Evolutionary conservation across 2,888 invertebrate species (phyloP), one percentile per base, ranked within the genome.

Genomic region (Catocala sponsa): DNA sequence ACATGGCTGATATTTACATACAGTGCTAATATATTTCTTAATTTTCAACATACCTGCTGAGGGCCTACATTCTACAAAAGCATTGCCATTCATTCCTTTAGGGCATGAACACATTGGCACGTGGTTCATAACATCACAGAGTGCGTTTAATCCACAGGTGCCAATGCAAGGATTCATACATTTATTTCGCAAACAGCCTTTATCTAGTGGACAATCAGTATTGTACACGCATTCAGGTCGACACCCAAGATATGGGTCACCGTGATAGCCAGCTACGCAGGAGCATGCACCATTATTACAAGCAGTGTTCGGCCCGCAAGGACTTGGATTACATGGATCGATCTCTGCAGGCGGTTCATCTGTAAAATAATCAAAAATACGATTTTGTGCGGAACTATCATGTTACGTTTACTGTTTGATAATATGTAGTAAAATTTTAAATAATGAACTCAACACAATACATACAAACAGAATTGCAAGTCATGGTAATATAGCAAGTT

Each of bases 121-220:
- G 79, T 97, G 97, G 73, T 97, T 96, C 74, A 96, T 95, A 2
- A 97, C 96, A 70, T 96, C 95, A 79, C 97, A 97, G 59, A 96
- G 91, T 7, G 97, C 97, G 81, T 96, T 96, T 63, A 95, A 81
- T 5, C 96, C 97, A 82, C 97, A 97, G 9, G 96, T 96, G 71
- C 96, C 96, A 51, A 95, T 95, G 81, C 97, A 97, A 32, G 97
- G 97, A 88, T 97, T 95, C n/a, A 94, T 80, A 79, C 97, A 97
- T 87, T 97, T 97, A 81, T 96, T 96, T 78, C 94, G 88, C 70
- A 96, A 94, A 75, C 97, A 97, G 46, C 96, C 96, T 79, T 95
- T 96, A 70, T 96, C 95, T 63, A 94, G 86, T 12, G 95, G 87
- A 81, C 97, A 97, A 80, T 97, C 97, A 0, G 95, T 93, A 81